A percentile compares a stretch with the other conserved stretches of the same genome.
Evolutionary conservation across 1,140 invertebrate genomes (phyloP).

Genomic region (Caenorhabditis brenneri): DNA sequence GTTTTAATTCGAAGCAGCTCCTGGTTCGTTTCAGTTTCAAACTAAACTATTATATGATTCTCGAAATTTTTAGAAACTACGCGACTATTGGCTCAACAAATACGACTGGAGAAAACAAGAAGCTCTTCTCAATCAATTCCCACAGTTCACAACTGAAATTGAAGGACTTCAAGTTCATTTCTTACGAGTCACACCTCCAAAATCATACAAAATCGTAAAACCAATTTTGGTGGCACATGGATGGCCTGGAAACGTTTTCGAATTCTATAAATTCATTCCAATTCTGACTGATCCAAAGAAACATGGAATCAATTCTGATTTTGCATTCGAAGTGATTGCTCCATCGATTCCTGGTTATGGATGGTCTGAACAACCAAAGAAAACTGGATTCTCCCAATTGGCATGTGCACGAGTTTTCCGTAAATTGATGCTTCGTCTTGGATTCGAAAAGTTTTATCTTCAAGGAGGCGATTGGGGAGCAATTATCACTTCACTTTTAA

Average conservation of each 20-base stretch:
- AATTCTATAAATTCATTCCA: constrained; percentile 83
- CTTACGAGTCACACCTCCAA: constrained; percentile 61
- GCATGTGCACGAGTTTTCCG: constrained; percentile 80
- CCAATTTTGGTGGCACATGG: constrained; percentile 83
- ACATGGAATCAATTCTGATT: constrained; percentile 63
- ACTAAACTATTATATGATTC: not conserved
- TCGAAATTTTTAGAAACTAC: constrained; percentile 7
- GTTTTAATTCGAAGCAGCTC: constrained; percentile 79
- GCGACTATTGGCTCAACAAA: constrained; percentile 78
- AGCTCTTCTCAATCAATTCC: constrained; percentile 77
- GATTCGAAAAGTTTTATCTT: constrained; percentile 79
- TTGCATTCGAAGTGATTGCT: constrained; percentile 81
- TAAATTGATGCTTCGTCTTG: constrained; percentile 83
- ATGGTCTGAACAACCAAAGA: constrained; percentile 79
- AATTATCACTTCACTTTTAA: constrained; percentile 73
- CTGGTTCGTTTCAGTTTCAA: constrained; percentile 71
- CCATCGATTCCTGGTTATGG: constrained; percentile 85
- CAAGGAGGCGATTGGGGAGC: constrained; percentile 82
- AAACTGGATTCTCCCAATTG: constrained; percentile 71
- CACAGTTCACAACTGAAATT: constrained; percentile 78
- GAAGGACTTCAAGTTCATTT: constrained; percentile 76
- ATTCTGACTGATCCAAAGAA: constrained; percentile 75
- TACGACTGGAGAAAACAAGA: constrained; percentile 81
- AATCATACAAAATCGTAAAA: constrained; percentile 62
- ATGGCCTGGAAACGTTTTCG: constrained; percentile 86